phyloP scores from a whole-genome alignment of 1,140 invertebrate genomes.

The Mesaphorura yosii region DNA sequence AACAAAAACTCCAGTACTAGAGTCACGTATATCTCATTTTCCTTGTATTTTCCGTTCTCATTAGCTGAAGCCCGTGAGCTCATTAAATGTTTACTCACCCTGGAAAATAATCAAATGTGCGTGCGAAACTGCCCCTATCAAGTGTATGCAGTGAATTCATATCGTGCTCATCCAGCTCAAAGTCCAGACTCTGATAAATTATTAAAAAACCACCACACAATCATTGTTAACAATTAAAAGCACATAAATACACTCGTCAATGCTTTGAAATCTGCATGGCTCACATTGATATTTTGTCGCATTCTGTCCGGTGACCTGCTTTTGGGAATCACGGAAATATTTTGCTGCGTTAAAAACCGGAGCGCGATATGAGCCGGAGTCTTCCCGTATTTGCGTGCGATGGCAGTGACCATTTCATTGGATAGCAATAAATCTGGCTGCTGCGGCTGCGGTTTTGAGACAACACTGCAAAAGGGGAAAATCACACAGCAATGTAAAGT shows the following conservation, averaged over 20 bases:
- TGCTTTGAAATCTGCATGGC: background rate
- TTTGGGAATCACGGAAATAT: constrained; percentile 40
- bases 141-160: constrained; percentile 34
- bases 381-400: constrained; percentile 34
- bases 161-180: constrained; percentile 37
- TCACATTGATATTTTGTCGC: constrained; percentile 35
- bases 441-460: background rate
- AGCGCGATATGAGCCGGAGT: constrained; percentile 39
- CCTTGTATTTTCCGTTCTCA: too few relatives aligned
- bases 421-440: constrained; percentile 31
- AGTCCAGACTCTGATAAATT: constrained; percentile 35
- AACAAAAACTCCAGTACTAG: too few relatives aligned
- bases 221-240: background rate
- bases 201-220: background rate
- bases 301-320: constrained; percentile 34
- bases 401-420: constrained; percentile 34
- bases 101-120: too few relatives aligned
- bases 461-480: background rate
- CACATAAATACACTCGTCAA: background rate
- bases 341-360: constrained; percentile 35
- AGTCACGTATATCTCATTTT: too few relatives aligned
- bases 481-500: too few relatives aligned
- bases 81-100: too few relatives aligned
- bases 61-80: too few relatives aligned
- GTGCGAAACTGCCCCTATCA: too few relatives aligned